Percentiles rank a stretch among this genome's conserved stretches.
Conservation (phyloP, 1,140 invertebrate species). For the Drosophila willistoni region DNA sequence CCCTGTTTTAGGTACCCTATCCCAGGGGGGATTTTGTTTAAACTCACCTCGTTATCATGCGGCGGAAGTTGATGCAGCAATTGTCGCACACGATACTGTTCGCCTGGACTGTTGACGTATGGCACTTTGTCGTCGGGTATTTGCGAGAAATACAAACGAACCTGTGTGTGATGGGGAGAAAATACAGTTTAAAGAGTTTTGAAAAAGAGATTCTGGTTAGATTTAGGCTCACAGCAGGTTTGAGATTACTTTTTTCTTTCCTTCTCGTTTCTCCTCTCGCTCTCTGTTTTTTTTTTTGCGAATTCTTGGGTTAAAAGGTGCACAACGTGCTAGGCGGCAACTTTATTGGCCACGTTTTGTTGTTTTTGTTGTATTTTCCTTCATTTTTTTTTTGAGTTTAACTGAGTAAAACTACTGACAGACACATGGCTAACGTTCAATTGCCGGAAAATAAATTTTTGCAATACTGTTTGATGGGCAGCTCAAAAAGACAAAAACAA, state of each 20-base stretch:
- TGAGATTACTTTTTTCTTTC: conserved; percentile 55
- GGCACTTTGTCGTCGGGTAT: conserved; percentile 98
- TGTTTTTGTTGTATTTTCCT: not conserved
- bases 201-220: conserved; percentile 32
- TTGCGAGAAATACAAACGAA: conserved; percentile 97
- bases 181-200: conserved; percentile 46
- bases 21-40: conserved; percentile 5
- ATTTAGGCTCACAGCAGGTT: conserved; percentile 59
- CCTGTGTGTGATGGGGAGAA: conserved; percentile 86
- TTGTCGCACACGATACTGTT: conserved; percentile 96
- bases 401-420: conserved; percentile 46
- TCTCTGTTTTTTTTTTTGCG: not conserved
- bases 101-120: conserved; percentile 97
- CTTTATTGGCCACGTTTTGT: conserved; percentile 74
- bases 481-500: conserved; percentile 38
- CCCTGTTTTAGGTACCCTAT: not conserved
- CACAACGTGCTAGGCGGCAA: conserved; percentile 70
- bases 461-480: conserved; percentile 70
- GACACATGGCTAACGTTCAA: conserved; percentile 76
- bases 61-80: conserved; percentile 96
- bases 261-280: not conserved
- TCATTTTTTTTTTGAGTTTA: not conserved
- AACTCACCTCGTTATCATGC: conserved; percentile 93
- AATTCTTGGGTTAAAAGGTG: conserved; percentile 66
- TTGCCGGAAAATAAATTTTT: conserved; percentile 76